Conservation (phyloP, 2,888 invertebrate species). For the Melinopterus prodromus region DNA sequence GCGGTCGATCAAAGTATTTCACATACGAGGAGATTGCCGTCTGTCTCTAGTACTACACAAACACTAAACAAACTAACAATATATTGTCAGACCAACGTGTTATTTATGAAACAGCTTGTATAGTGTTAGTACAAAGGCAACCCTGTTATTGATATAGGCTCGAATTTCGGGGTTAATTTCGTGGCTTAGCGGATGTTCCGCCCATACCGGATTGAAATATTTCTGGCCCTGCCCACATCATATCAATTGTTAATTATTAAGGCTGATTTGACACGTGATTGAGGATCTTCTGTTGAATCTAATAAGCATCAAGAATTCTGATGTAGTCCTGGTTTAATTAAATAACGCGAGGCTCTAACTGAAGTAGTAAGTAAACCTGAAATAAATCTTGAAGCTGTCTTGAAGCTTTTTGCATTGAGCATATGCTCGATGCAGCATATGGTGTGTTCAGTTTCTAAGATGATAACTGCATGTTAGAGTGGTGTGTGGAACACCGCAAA, state of each 20-base stretch:
- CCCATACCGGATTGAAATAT: conserved; percentile 5
- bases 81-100: no score
- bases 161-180: background rate
- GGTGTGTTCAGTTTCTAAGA: background rate
- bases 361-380: no score
- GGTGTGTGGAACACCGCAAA: background rate
- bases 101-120: no score
- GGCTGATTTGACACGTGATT: conserved; percentile 21
- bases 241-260: conserved; percentile 16
- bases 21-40: no score
- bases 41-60: no score
- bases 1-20: no score
- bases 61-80: no score
- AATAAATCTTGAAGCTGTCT: background rate
- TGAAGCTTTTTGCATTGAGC: background rate
- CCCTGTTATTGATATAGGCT: conserved; percentile 4
- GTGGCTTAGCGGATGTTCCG: background rate
- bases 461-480: conserved; percentile 8
- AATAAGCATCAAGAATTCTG: background rate
- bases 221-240: conserved; percentile 7
- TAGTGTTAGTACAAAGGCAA: no score
- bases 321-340: background rate
- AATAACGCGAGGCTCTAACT: no score
- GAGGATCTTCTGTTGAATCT: conserved; percentile 14
- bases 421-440: no score